Conservation (phyloP, 2,888 invertebrate genomes). For the Eupithecia tripunctaria region DNA sequence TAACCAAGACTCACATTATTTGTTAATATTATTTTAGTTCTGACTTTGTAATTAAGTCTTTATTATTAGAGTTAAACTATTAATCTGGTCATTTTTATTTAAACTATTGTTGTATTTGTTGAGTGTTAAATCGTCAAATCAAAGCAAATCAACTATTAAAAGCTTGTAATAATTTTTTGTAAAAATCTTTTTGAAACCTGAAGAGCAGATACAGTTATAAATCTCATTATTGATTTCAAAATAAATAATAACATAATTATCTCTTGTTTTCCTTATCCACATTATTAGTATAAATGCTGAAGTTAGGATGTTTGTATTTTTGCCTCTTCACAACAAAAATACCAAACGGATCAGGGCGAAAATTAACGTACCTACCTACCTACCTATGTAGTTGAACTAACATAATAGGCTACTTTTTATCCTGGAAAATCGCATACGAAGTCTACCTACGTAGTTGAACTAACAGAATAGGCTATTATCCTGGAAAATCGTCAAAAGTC, state of each 20-base stretch:
- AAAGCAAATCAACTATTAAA: slow-evolving; percentile 75
- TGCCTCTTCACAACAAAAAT: not conserved
- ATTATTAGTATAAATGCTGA: not conserved
- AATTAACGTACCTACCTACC: too few species aligned
- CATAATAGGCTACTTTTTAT: not conserved
- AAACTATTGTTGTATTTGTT: slow-evolving; percentile 84
- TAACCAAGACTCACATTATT: slow-evolving; percentile 83
- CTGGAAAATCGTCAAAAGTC: too few species aligned
- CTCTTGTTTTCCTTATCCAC: slow-evolving; percentile 38
- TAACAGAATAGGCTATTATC: too few species aligned
- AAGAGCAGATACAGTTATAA: slow-evolving; percentile 75
- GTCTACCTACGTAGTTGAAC: too few species aligned
- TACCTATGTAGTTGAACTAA: too few species aligned
- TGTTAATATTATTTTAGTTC: slow-evolving; percentile 81
- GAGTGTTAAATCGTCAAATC: slow-evolving; percentile 77
- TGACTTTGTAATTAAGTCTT: slow-evolving; percentile 78
- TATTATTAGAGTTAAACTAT: slow-evolving; percentile 81
- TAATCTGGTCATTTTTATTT: slow-evolving; percentile 85
- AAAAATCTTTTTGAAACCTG: slow-evolving; percentile 70
- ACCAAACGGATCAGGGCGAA: not conserved
- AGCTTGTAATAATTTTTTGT: slow-evolving; percentile 80
- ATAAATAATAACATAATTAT: slow-evolving; percentile 79
- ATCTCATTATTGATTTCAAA: slow-evolving; percentile 82
- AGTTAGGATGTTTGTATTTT: not conserved
- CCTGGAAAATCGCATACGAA: not conserved